These are phyloP conservation scores for Prorops nasuta DNA, from an alignment of 1,140 invertebrate species.

Conservation along the genomic window DNA sequence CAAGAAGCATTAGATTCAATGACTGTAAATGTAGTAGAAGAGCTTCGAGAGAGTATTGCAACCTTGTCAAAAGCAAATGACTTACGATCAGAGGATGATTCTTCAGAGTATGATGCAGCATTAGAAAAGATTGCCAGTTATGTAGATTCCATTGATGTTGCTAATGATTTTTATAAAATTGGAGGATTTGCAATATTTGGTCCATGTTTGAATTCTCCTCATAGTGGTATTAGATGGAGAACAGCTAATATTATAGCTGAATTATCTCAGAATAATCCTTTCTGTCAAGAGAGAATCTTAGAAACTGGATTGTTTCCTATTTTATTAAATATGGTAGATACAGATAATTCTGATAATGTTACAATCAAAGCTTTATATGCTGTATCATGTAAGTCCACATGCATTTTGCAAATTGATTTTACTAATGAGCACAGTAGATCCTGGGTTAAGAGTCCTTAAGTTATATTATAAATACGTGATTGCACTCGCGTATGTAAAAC, in stretches of 20 bases:
- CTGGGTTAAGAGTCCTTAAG: no score
- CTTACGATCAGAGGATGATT: conserved; percentile 54
- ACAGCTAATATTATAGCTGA: conserved; percentile 70
- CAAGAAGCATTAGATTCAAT: conserved; percentile 66
- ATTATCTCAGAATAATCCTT: conserved; percentile 77
- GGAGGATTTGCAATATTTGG: conserved; percentile 72
- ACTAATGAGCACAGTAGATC: no score
- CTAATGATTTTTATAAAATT: conserved; percentile 80
- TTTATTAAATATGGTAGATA: conserved; percentile 65
- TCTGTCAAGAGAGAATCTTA: conserved; percentile 67
- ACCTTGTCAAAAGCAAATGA: conserved; percentile 57
- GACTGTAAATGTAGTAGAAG: conserved; percentile 65
- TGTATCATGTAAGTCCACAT: conserved; percentile 65
- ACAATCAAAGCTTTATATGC: conserved; percentile 72
- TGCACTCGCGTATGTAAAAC: no score
- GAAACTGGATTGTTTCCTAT: conserved; percentile 64
- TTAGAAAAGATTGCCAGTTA: conserved; percentile 65
- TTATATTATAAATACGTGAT: no score
- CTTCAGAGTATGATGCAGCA: conserved; percentile 58
- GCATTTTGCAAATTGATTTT: not conserved
- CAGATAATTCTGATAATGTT: conserved; percentile 60
- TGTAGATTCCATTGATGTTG: conserved; percentile 70
- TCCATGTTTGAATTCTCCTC: conserved; percentile 63
- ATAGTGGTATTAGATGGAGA: conserved; percentile 61
- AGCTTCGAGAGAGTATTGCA: conserved; percentile 63